Conservation (phyloP, 1,140 invertebrate genomes). For the Cyrtorhinus lividipennis region DNA sequence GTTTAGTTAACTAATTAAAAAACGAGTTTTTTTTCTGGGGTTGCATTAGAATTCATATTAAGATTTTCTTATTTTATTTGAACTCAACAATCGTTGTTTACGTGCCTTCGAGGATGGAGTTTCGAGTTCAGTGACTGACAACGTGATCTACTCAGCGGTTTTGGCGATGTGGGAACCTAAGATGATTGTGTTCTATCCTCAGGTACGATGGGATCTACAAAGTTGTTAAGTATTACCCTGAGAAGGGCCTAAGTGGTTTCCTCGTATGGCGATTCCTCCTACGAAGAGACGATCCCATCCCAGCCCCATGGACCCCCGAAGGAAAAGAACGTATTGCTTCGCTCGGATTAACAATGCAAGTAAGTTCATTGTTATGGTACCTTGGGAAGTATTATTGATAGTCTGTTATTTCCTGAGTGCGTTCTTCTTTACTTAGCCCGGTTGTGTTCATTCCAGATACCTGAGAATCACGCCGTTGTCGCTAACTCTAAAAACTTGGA, state of each 20-base stretch:
- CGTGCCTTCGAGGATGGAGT: too few relatives aligned
- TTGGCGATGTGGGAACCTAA: too few relatives aligned
- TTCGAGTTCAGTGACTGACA: too few relatives aligned
- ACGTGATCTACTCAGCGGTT: too few relatives aligned
- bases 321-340: constrained; percentile 41
- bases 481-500: too few relatives aligned
- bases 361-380: constrained; percentile 26
- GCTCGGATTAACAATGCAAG: constrained; percentile 34
- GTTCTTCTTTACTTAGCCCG: background rate
- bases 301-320: constrained; percentile 67
- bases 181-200: too few relatives aligned
- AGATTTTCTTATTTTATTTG: background rate
- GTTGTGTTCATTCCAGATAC: background rate
- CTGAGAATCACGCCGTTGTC: background rate
- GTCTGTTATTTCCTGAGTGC: constrained; percentile 12
- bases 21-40: background rate
- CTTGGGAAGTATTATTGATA: constrained; percentile 5
- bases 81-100: too few relatives aligned
- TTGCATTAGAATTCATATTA: background rate
- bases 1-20: too few relatives aligned
- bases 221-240: constrained; percentile 70
- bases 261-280: constrained; percentile 69
- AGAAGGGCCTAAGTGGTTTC: constrained; percentile 63
- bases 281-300: constrained; percentile 58
- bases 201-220: constrained; percentile 66